Conservation (phyloP, 2,797 vertebrate genomes). For the Erpetoichthys calabaricus region DNA sequence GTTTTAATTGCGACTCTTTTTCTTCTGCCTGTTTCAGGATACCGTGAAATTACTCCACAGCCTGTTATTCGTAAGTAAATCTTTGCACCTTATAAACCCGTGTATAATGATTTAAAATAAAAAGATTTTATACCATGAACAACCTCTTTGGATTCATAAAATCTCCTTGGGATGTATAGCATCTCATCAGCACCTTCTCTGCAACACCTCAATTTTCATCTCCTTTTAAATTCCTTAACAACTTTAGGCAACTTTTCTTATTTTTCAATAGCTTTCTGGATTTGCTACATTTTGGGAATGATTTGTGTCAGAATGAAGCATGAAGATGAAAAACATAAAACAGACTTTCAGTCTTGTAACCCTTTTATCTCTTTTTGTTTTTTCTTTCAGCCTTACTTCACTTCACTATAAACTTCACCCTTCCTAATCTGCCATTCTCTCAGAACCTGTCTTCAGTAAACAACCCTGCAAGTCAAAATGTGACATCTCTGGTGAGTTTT, state of each 20-base stretch:
- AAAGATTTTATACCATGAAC: too few species aligned
- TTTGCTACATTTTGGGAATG: too few species aligned
- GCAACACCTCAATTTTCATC: not conserved
- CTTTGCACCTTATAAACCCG: not conserved
- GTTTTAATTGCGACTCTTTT: too few species aligned
- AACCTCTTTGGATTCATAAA: too few species aligned
- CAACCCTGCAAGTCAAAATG: not conserved
- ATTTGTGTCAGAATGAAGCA: too few species aligned
- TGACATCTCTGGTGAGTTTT: not conserved
- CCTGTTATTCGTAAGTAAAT: not conserved
- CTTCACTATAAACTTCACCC: conserved; percentile 4
- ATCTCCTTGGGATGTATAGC: too few species aligned
- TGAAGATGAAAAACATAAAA: not conserved
- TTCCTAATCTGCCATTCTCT: conserved; percentile 1
- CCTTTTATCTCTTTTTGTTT: not conserved
- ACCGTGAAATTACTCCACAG: not conserved
- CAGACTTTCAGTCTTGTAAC: not conserved
- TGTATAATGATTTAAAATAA: too few species aligned
- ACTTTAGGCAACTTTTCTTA: too few species aligned
- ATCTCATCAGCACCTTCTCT: not conserved
- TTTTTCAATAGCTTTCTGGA: too few species aligned
- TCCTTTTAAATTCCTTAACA: too few species aligned
- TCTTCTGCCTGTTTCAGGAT: not conserved
- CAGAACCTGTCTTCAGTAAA: not conserved
- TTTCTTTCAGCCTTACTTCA: not conserved